Percentiles rank a stretch among this genome's conserved stretches.
phyloP scores from a whole-genome alignment of 2,888 invertebrate genomes.

The Rhimphoctona megacephalus region DNA sequence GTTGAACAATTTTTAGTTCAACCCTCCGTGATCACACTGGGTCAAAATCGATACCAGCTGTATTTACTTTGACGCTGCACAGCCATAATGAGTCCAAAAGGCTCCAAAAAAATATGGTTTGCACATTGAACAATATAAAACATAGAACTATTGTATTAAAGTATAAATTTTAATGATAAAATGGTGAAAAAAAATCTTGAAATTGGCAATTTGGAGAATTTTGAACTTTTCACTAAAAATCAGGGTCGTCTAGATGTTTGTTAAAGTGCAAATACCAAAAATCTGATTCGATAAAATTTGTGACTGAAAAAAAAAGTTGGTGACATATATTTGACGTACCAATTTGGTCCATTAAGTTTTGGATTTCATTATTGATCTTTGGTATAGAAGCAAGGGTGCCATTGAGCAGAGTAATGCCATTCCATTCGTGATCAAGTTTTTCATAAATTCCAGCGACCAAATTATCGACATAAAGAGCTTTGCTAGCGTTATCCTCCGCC shows the following conservation, averaged over 20 bases:
- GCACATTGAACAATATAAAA: too few relatives aligned
- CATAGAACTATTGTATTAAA: too few relatives aligned
- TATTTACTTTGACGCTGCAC: too few relatives aligned
- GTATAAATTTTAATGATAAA: not conserved
- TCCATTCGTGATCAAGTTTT: conserved; percentile 84
- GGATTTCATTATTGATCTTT: conserved; percentile 84
- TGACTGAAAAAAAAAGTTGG: not conserved
- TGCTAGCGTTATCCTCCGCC: conserved; percentile 88
- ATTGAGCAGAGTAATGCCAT: conserved; percentile 82
- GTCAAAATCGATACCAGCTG: too few relatives aligned
- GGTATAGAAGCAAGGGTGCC: conserved; percentile 84
- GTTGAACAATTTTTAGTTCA: not conserved
- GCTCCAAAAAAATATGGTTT: too few relatives aligned
- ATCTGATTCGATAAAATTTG: too few relatives aligned
- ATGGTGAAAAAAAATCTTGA: not conserved
- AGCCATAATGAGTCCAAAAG: too few relatives aligned
- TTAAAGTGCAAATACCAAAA: too few relatives aligned
- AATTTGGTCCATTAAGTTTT: conserved; percentile 85
- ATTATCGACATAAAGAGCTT: conserved; percentile 87
- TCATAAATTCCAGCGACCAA: conserved; percentile 80
- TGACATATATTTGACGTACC: conserved; percentile 76
- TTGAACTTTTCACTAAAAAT: too few relatives aligned
- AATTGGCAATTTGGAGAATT: not conserved
- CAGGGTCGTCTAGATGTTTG: too few relatives aligned
- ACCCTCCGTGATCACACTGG: not conserved